Percentiles rank a stretch among this genome's conserved stretches.
Conservation (phyloP, 2,888 invertebrate genomes). For the Aleiodes alternator region DNA sequence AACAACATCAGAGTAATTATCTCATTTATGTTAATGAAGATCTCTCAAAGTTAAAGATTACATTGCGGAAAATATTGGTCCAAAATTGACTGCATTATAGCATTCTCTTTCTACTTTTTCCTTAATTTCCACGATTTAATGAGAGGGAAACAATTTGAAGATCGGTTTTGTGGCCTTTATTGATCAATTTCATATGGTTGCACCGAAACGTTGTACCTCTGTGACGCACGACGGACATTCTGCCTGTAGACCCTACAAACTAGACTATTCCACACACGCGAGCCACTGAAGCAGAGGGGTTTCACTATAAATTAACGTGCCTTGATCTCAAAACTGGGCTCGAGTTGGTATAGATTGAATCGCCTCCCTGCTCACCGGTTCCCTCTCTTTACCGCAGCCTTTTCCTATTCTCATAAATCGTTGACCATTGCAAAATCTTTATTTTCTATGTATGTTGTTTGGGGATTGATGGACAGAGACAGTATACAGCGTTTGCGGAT, state of each 20-base stretch:
- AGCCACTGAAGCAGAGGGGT: slow-evolving; percentile 40
- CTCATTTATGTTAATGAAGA: no score
- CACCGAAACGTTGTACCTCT: slow-evolving; percentile 52
- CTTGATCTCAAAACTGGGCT: slow-evolving; percentile 19
- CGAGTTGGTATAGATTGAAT: slow-evolving; percentile 13
- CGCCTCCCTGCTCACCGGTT: no score
- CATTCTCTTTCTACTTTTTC: no score
- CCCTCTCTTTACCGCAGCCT: not conserved
- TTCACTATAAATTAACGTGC: slow-evolving; percentile 52
- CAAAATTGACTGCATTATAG: no score
- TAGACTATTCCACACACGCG: slow-evolving; percentile 48
- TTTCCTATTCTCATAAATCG: slow-evolving; percentile 39
- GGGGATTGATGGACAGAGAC: slow-evolving; percentile 7
- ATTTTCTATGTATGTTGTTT: not conserved
- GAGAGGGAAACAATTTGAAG: not conserved
- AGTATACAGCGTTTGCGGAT: slow-evolving; percentile 11
- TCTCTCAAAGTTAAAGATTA: no score
- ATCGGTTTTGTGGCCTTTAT: slow-evolving; percentile 40
- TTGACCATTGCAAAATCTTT: slow-evolving; percentile 40
- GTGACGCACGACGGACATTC: slow-evolving; percentile 15
- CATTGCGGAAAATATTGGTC: no score
- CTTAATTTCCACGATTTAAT: no score
- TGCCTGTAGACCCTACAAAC: not conserved
- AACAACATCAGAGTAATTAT: no score
- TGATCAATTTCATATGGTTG: slow-evolving; percentile 53